These are phyloP conservation scores for Artemisiospiza belli DNA, from an alignment of 2,113 vertebrate species.

Conservation along the genomic window DNA sequence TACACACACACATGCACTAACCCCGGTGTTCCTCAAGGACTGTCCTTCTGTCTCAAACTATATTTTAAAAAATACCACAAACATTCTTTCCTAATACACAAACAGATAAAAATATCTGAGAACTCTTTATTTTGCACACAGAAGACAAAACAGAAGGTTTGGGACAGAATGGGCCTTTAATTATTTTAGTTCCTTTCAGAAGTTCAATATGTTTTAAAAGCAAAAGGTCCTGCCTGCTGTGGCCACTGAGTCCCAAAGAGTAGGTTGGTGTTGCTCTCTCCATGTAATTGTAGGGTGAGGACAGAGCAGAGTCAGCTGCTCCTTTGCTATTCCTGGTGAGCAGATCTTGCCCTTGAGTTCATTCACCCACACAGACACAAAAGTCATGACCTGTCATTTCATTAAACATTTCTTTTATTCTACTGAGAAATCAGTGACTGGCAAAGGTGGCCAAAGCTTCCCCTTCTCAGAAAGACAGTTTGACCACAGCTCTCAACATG, in stretches of 20 bases:
- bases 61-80: neutral
- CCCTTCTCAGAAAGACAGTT: neutral
- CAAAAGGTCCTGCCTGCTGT: neutral
- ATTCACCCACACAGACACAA: neutral
- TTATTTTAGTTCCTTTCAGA: neutral
- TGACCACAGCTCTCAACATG: neutral
- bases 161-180: neutral
- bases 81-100: neutral
- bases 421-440: neutral
- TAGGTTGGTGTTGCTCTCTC: neutral
- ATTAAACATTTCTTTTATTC: neutral
- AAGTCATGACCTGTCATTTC: neutral
- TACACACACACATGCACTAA: neutral
- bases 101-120: neutral
- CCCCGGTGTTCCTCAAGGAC: neutral
- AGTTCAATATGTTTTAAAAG: neutral
- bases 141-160: neutral
- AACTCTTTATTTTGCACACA: neutral
- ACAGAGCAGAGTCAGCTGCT: neutral
- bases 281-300: neutral
- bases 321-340: neutral
- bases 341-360: neutral
- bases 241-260: neutral
- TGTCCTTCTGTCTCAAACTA: neutral
- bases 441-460: neutral